Percentiles rank a stretch among this genome's conserved stretches.
Conservation (phyloP, 2,888 invertebrate genomes). For the Geophilus truncorum region DNA sequence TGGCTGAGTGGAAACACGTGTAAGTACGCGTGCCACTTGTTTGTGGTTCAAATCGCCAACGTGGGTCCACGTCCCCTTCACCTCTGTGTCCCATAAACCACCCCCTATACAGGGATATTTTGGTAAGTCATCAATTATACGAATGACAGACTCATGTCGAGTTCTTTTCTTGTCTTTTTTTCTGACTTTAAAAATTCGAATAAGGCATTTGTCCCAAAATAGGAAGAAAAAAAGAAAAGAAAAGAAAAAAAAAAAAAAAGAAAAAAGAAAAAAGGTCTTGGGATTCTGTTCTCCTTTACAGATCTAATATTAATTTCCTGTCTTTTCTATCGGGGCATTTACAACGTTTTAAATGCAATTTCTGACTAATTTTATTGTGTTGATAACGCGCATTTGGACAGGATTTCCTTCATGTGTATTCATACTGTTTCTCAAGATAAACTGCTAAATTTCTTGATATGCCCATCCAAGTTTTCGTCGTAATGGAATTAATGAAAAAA, state of each 20-base stretch:
- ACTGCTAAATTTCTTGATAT: background rate
- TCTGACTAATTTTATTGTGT: constrained; percentile 27
- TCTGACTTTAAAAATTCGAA: background rate
- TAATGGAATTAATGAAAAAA: background rate
- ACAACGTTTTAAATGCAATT: constrained; percentile 12
- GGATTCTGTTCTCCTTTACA: background rate
- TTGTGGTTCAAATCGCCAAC: constrained; percentile 18
- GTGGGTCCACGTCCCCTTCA: background rate
- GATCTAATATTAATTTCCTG: constrained; percentile 15
- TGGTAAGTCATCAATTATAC: background rate
- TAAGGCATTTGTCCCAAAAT: background rate
- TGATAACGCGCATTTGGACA: constrained; percentile 14
- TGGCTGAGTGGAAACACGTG: constrained; percentile 27
- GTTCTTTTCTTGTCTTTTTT: background rate
- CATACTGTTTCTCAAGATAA: constrained; percentile 23
- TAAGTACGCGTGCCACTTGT: constrained; percentile 15
- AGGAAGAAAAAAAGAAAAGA: background rate
- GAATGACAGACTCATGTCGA: constrained; percentile 1
- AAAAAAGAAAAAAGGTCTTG: background rate
- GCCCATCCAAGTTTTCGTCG: background rate
- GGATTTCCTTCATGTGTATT: constrained; percentile 30
- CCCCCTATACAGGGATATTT: constrained; percentile 8
- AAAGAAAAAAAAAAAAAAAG: background rate
- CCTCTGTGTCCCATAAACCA: background rate
- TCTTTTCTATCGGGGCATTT: constrained; percentile 23